Evolutionary conservation across 2,888 invertebrate genomes (phyloP).

Genomic region (Tupiocoris notatus): DNA sequence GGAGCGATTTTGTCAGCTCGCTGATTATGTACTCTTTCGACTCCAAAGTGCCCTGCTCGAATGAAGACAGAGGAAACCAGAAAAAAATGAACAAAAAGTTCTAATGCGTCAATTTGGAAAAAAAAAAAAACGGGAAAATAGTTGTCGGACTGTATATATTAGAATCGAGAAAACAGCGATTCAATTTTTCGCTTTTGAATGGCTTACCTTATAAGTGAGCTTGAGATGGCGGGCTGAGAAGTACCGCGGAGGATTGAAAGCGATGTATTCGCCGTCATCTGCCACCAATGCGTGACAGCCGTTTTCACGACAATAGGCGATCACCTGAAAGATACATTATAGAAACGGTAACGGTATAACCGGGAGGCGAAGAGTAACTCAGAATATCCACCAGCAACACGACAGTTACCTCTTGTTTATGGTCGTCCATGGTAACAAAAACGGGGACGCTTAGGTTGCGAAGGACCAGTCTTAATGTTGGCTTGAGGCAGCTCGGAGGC

Average conservation of each 20-base stretch:
- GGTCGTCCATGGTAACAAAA: constrained; percentile 86
- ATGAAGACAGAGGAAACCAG: too few species aligned
- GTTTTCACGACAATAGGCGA: constrained; percentile 79
- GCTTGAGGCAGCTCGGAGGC: constrained; percentile 78
- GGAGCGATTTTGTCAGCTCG: constrained; percentile 73
- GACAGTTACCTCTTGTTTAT: constrained; percentile 72
- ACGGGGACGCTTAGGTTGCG: constrained; percentile 80
- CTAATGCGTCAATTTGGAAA: too few species aligned
- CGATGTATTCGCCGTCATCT: constrained; percentile 83
- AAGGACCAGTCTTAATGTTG: constrained; percentile 79
- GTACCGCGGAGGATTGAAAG: constrained; percentile 85
- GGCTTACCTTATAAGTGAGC: constrained; percentile 75
- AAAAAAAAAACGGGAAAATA: background rate
- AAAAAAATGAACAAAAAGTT: too few species aligned
- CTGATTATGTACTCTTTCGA: constrained; percentile 86
- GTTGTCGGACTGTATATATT: background rate
- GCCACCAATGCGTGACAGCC: constrained; percentile 82
- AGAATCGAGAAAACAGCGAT: too few species aligned
- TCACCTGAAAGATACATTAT: constrained; percentile 35
- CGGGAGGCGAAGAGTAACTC: background rate
- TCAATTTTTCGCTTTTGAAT: too few species aligned
- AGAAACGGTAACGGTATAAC: background rate
- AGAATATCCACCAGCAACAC: background rate
- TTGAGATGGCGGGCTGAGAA: constrained; percentile 87
- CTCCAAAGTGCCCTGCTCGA: constrained; percentile 72